A percentile compares a stretch with the other conserved stretches of the same genome.
phyloP scores from a whole-genome alignment of 2,113 vertebrate genomes.

The Passerina amoena region DNA sequence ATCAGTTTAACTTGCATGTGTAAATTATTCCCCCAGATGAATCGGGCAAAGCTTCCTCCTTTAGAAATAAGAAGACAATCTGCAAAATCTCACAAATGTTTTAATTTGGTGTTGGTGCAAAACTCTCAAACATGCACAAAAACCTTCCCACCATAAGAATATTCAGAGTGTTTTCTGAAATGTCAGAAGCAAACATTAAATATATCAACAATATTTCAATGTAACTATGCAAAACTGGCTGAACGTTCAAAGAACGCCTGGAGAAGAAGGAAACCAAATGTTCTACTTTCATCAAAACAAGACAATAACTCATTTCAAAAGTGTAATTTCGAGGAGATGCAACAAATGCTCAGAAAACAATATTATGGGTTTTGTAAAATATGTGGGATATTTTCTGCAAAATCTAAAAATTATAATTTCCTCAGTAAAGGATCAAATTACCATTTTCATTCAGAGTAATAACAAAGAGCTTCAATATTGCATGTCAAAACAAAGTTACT shows the following conservation, averaged over 20 bases:
- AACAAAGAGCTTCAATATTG: neutral
- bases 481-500: slow-evolving; percentile 11
- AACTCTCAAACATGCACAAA: neutral
- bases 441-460: neutral
- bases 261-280: slow-evolving; percentile 28
- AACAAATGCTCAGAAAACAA: slow-evolving; percentile 2
- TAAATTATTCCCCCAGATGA: neutral
- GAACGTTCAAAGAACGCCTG: neutral
- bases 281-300: slow-evolving; percentile 45
- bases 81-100: neutral
- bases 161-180: neutral
- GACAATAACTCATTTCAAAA: slow-evolving; percentile 45
- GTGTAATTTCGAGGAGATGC: slow-evolving; percentile 16
- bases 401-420: slow-evolving; percentile 26
- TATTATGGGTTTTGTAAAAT: neutral
- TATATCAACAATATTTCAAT: slow-evolving; percentile 28
- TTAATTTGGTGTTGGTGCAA: neutral
- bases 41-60: neutral
- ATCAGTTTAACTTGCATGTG: neutral
- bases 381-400: slow-evolving; percentile 1
- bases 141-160: neutral
- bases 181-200: slow-evolving; percentile 1
- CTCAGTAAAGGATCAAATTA: slow-evolving; percentile 6
- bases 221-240: slow-evolving; percentile 2
- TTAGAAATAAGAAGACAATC: neutral